Evolutionary conservation across 1,140 invertebrate species (phyloP).

Genomic region (Heliconius himera): DNA sequence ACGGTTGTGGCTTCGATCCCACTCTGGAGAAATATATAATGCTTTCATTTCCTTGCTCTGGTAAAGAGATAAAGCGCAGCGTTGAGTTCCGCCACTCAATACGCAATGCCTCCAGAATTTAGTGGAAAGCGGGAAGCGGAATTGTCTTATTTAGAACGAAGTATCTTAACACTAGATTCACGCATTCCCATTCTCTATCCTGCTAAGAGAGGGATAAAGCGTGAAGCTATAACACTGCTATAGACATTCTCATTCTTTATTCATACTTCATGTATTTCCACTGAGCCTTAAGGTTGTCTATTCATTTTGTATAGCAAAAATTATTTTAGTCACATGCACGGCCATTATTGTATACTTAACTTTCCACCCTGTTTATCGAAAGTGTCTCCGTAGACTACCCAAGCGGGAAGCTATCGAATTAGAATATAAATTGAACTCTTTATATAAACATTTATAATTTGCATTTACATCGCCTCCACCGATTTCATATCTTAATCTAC

Average conservation of each 20-base stretch:
- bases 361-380: conserved; percentile 53
- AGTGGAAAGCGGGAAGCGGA: not conserved
- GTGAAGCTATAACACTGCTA: not conserved
- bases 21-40: not conserved
- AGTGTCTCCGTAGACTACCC: conserved; percentile 50
- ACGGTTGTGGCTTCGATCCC: not conserved
- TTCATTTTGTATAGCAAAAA: conserved; percentile 1
- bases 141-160: no score
- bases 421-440: conserved; percentile 78
- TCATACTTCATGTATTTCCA: not conserved
- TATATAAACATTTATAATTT: conserved; percentile 76
- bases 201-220: not conserved
- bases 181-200: not conserved
- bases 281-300: not conserved
- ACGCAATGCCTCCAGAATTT: not conserved
- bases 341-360: conserved; percentile 30
- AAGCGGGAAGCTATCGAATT: conserved; percentile 66
- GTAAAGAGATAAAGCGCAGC: not conserved
- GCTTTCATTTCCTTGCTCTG: not conserved
- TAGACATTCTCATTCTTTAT: no score
- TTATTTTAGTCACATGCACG: conserved; percentile 12
- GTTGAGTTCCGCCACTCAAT: not conserved
- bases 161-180: not conserved
- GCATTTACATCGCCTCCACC: conserved; percentile 56
- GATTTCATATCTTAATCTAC: conserved; percentile 37